Conservation (phyloP, 37 sponge, comb jelly and placozoan genomes). For the Eunapius fragilis region DNA sequence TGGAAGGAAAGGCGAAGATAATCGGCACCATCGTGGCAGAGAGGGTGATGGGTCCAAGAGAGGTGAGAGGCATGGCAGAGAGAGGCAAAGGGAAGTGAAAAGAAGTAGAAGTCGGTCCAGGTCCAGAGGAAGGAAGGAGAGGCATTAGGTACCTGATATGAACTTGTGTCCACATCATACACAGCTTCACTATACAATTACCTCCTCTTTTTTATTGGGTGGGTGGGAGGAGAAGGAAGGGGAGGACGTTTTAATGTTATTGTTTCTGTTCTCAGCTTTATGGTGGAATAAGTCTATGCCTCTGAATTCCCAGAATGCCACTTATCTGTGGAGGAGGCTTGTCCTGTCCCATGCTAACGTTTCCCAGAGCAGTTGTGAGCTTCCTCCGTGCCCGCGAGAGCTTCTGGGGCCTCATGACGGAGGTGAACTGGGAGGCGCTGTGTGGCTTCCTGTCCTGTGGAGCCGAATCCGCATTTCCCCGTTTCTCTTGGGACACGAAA, state of each 20-base stretch:
- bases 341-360: not conserved
- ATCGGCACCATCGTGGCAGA: not conserved
- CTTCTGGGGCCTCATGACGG: not conserved
- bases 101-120: slow-evolving; percentile 14
- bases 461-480: not conserved
- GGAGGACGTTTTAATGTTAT: not conserved
- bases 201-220: not conserved
- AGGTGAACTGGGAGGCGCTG: not conserved
- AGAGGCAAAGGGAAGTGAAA: not conserved
- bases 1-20: not conserved
- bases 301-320: not conserved
- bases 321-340: not conserved
- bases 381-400: not conserved
- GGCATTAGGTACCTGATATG: not conserved
- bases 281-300: not conserved
- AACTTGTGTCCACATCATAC: too few relatives aligned
- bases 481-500: not conserved
- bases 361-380: not conserved
- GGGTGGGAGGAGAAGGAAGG: too few relatives aligned
- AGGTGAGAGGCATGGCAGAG: not conserved
- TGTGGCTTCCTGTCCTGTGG: not conserved
- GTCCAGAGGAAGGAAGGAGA: slow-evolving; percentile 5
- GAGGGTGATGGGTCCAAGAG: too few relatives aligned
- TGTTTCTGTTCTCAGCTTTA: not conserved
- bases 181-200: too few relatives aligned